Evolutionary conservation across 2,113 vertebrate species (phyloP).

Genomic region (Amazona vittata): DNA sequence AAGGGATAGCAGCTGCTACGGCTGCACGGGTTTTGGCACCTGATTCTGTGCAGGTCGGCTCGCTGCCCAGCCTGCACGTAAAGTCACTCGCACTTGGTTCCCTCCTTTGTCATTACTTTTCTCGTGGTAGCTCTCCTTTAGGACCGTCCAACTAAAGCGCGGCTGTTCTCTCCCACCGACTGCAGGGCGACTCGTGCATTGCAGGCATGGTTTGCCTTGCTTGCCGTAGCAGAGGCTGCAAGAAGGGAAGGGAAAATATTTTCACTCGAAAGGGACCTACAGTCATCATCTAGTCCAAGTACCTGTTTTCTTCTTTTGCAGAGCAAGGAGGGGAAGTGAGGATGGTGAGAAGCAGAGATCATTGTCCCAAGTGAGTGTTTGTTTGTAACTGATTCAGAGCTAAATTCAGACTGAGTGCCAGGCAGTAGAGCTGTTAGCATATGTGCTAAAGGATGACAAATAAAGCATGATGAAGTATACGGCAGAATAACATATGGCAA

Average conservation of each 20-base stretch:
- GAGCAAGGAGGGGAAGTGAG: not conserved
- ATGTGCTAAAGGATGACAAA: constrained; percentile 33
- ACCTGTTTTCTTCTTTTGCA: not conserved
- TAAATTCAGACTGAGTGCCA: constrained; percentile 19
- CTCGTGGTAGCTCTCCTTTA: not conserved
- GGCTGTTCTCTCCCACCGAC: not conserved
- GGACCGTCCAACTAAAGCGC: rapidly evolving
- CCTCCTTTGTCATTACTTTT: not conserved
- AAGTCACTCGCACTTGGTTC: not conserved
- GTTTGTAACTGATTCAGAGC: constrained; percentile 2
- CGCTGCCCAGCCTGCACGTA: not conserved
- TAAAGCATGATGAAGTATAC: not conserved
- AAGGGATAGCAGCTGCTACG: not conserved
- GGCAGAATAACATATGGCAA: constrained; percentile 19
- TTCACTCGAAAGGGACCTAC: not conserved
- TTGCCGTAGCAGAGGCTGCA: not conserved
- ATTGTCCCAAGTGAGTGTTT: not conserved
- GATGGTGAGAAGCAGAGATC: not conserved
- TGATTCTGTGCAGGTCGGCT: not conserved
- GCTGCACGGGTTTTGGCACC: rapidly evolving
- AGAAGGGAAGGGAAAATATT: not conserved
- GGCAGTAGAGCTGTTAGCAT: constrained; percentile 9
- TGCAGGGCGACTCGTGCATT: rapidly evolving
- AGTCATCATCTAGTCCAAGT: not conserved
- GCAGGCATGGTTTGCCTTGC: not conserved